Base-by-base conservation (phyloP, 2,113 vertebrate genomes). In the Neolamprologus hecqui region DNA sequence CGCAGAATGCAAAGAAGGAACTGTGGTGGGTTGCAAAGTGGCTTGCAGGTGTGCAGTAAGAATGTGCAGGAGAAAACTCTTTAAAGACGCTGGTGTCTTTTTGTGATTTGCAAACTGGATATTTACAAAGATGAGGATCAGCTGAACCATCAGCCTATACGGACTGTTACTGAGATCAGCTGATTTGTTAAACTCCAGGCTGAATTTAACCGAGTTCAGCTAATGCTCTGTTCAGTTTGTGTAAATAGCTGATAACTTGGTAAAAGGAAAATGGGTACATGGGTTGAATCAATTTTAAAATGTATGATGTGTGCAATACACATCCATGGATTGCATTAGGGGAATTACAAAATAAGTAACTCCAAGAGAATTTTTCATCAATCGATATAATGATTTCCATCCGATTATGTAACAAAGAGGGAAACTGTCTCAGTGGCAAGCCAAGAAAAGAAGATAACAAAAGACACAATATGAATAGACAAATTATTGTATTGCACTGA, bases 351-450 rank as follows among this genome's bases (percentile, higher is more conserved):
- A 47, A 73, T 73, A 47, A 47, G 40, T 6, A 73, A 73, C 40
- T 73, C 68, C 68, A 73, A 77, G 15, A 51, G 3, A 77, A 77
- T 51, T 51, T 77, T 77, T 77, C 70, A 77, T 77, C 73, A 77
- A 4, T 77, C 17, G 7, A 31, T 51, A 10, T 77, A 77, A 33
- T 77, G 73, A 77, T 51, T 77, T 77, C 45, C 15, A 51, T 77
- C 73, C 6, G 5, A 33, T 49, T 51, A 51, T 31, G 15, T 12
- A 9, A 51, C 26, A 77, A 33, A 51, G 73, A 77, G 26, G 17
- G 45, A 33, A 77, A 51, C 45, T n/a, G 73, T 33, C 73, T 77
- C 6, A 77, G 45, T 77, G 17, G 26, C 45, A 77, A 31, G 65
- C 65, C 68, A 73, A 28, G 68, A 73, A 73, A 47, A 45, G 21